Conservation (phyloP, 2,113 vertebrate species). For the Anser brachyrhynchus region DNA sequence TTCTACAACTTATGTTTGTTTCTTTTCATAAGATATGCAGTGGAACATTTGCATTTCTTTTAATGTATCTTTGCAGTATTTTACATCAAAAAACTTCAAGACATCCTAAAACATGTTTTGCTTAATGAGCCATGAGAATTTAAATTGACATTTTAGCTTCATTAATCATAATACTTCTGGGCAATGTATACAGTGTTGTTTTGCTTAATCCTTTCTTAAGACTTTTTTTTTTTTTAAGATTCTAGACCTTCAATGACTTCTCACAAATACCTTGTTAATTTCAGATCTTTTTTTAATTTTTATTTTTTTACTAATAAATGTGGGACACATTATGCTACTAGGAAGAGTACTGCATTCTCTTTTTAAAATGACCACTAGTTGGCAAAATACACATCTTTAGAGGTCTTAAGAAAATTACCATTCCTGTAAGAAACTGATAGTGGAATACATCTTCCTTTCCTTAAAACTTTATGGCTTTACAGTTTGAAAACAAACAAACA, state of each 20-base stretch:
- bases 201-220: background rate
- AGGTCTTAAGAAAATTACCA: background rate
- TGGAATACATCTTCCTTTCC: background rate
- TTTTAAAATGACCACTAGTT: background rate
- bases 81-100: background rate
- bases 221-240: background rate
- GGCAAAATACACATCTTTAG: background rate
- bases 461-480: background rate
- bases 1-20: background rate
- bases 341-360: background rate
- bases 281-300: background rate
- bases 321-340: background rate
- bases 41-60: background rate
- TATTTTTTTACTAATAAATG: background rate
- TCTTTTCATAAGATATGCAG: background rate
- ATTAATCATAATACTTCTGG: background rate
- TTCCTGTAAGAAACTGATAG: background rate
- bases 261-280: background rate
- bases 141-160: background rate
- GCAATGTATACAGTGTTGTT: background rate
- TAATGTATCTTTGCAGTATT: background rate
- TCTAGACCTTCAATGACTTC: background rate
- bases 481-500: background rate
- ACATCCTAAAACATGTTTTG: background rate
- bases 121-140: background rate